Evolutionary conservation across 2,888 invertebrate species (phyloP).

Genomic region (Orthosia gothica): DNA sequence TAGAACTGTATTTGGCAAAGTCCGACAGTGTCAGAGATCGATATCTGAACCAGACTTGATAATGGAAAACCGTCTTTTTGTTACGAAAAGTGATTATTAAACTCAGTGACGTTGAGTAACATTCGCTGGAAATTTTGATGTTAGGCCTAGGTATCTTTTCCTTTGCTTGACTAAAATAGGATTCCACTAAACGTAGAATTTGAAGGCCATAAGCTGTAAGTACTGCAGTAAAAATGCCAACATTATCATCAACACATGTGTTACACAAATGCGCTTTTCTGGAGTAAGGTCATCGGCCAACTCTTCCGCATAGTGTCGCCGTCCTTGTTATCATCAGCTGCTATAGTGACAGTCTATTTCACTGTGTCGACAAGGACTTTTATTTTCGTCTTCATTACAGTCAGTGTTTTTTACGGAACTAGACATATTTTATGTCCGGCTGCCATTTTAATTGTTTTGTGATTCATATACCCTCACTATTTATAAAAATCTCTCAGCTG

Average conservation of each 20-base stretch:
- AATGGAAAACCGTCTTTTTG: too few relatives aligned
- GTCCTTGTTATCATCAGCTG: conserved; percentile 61
- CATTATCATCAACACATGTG: conserved; percentile 22
- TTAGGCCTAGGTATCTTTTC: too few relatives aligned
- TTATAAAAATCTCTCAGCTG: too few relatives aligned
- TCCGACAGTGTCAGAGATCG: too few relatives aligned
- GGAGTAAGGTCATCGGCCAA: conserved; percentile 61
- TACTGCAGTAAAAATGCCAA: conserved; percentile 12
- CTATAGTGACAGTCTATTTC: conserved; percentile 22
- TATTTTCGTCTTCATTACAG: conserved; percentile 28
- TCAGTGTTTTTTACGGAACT: not conserved
- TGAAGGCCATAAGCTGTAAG: too few relatives aligned
- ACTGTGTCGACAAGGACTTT: conserved; percentile 43
- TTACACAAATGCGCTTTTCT: conserved; percentile 19
- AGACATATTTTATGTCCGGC: not conserved
- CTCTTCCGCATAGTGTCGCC: conserved; percentile 54
- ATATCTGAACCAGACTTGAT: too few relatives aligned
- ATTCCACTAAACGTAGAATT: too few relatives aligned
- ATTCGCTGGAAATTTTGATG: too few relatives aligned
- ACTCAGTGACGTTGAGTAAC: too few relatives aligned
- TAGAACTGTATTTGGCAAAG: too few relatives aligned
- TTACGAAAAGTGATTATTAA: too few relatives aligned
- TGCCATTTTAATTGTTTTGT: conserved; percentile 10
- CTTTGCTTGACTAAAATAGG: too few relatives aligned
- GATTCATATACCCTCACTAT: not conserved